Evolutionary conservation across 1,140 invertebrate species (phyloP).

Genomic region (Brachionus paranguensis): DNA sequence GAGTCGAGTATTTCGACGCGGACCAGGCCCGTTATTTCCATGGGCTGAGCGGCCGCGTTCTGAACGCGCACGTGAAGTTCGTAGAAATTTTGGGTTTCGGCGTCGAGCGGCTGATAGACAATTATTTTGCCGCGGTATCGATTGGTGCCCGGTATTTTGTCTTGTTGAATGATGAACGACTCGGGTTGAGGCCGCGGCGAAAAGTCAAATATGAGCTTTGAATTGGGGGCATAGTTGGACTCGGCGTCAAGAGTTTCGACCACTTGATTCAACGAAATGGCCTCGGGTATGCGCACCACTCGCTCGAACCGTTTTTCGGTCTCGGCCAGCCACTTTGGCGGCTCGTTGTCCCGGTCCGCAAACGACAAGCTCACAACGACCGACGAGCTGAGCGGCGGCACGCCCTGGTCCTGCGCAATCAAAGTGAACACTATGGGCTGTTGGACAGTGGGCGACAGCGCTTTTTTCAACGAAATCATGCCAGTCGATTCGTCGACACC

Average conservation of each 20-base stretch:
- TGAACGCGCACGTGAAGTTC: conserved; percentile 50
- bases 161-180: conserved; percentile 41
- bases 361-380: neutral
- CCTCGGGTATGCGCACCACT: conserved; percentile 3
- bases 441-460: neutral
- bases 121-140: conserved; percentile 29
- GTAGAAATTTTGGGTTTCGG: conserved; percentile 15
- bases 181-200: neutral
- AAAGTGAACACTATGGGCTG: conserved; percentile 4
- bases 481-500: conserved; percentile 12
- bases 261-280: conserved; percentile 15
- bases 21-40: conserved; percentile 85
- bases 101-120: conserved; percentile 34
- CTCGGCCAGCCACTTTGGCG: conserved; percentile 10
- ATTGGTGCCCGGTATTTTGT: conserved; percentile 59
- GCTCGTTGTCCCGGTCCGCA: conserved; percentile 32
- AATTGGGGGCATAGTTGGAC: neutral
- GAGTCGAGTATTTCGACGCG: conserved; percentile 76
- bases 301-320: conserved; percentile 22
- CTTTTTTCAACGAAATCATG: neutral
- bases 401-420: neutral
- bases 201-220: conserved; percentile 21
- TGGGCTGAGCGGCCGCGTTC: conserved; percentile 85
- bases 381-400: neutral
- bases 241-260: conserved; percentile 21